phyloP scores from a whole-genome alignment of 2,888 invertebrate genomes.

The Acleris literana region DNA sequence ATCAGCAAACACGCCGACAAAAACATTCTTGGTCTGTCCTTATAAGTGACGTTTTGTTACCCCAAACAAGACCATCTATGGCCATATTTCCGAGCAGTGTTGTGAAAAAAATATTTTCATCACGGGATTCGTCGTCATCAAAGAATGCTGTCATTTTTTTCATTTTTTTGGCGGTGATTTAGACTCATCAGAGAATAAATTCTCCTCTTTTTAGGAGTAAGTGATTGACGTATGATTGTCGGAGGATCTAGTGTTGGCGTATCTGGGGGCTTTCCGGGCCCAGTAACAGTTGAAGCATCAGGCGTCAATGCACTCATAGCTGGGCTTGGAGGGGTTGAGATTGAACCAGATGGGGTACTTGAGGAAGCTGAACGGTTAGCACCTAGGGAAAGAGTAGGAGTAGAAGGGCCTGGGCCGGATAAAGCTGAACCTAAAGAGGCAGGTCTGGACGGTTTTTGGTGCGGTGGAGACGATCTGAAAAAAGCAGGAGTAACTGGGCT shows the following conservation, averaged over 20 bases:
- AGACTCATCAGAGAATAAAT: conserved; percentile 4
- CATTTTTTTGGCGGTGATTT: conserved; percentile 11
- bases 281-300: conserved; percentile 2
- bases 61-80: too few relatives aligned
- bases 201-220: conserved; percentile 6
- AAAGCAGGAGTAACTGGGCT: neutral
- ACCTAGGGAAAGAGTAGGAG: neutral
- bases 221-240: neutral
- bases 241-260: neutral
- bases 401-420: neutral
- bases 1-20: too few relatives aligned
- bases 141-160: neutral
- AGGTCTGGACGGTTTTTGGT: too few relatives aligned
- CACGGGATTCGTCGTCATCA: neutral
- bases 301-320: neutral
- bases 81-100: too few relatives aligned
- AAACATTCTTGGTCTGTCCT: too few relatives aligned
- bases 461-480: too few relatives aligned
- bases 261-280: conserved; percentile 1
- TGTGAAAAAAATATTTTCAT: conserved; percentile 7
- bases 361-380: too few relatives aligned
- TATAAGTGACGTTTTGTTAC: too few relatives aligned
- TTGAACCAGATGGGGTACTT: too few relatives aligned
- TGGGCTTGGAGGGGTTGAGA: neutral
- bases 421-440: too few relatives aligned